These are phyloP conservation scores for Onychostruthus taczanowskii DNA, from an alignment of 2,113 vertebrate species.

Conservation along the genomic window DNA sequence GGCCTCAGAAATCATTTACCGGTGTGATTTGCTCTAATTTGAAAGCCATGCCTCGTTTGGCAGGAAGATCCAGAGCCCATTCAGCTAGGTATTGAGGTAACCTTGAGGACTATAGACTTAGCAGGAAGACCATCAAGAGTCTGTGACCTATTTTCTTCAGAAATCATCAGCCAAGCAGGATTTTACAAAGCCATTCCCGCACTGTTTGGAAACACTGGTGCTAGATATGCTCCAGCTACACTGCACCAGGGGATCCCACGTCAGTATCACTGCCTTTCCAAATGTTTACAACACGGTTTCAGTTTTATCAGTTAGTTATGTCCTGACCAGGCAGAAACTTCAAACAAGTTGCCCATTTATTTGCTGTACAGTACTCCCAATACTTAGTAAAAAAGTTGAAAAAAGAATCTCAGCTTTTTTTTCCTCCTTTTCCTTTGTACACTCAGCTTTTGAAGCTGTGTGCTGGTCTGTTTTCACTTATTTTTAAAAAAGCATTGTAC, in stretches of 20 bases:
- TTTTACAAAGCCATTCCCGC: not conserved
- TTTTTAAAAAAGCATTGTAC: not conserved
- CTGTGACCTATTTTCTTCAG: constrained; percentile 6
- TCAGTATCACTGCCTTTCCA: not conserved
- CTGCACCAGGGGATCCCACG: not conserved
- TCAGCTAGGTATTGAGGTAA: not conserved
- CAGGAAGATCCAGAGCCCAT: not conserved
- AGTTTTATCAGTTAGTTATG: not conserved
- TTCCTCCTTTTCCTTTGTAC: not conserved
- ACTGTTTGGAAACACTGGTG: not conserved
- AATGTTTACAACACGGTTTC: not conserved
- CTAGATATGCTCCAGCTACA: not conserved
- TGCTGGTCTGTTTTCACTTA: constrained; percentile 37
- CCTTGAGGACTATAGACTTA: not conserved
- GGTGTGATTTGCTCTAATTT: not conserved
- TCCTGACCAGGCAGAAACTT: not conserved
- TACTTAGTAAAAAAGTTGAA: not conserved
- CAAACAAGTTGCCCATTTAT: not conserved
- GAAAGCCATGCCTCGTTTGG: not conserved
- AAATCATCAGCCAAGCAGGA: not conserved
- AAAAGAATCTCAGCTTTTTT: not conserved
- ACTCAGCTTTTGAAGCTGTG: constrained; percentile 1
- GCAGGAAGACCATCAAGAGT: not conserved
- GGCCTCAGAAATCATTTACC: not conserved
- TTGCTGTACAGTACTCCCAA: not conserved